Evolutionary conservation across 1,140 invertebrate genomes (phyloP).

Genomic region (Drosophila elegans): DNA sequence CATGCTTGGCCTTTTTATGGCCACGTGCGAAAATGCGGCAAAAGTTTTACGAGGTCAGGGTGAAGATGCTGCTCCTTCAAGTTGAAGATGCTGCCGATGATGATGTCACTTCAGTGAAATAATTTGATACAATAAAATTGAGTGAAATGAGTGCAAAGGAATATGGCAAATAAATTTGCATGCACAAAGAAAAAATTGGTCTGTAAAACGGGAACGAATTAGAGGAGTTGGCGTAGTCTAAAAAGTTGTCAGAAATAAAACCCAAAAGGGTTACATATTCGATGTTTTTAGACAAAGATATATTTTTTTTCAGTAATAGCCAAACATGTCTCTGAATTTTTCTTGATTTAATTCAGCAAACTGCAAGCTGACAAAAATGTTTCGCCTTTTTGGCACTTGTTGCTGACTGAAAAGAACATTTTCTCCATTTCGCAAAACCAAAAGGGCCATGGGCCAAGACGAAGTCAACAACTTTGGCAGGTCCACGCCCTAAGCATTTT

Average conservation of each 20-base stretch:
- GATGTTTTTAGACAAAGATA: too few species aligned
- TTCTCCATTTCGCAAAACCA: slow-evolving; percentile 1
- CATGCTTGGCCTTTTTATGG: slow-evolving; percentile 48
- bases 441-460: slow-evolving; percentile 32
- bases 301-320: too few species aligned
- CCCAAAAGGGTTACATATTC: too few species aligned
- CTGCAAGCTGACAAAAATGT: slow-evolving; percentile 26
- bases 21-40: slow-evolving; percentile 67
- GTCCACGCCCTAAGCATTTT: slow-evolving; percentile 49
- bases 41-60: slow-evolving; percentile 72
- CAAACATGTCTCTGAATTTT: too few species aligned
- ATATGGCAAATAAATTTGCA: slow-evolving; percentile 32
- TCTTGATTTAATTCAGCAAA: slow-evolving; percentile 1
- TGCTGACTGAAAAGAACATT: slow-evolving; percentile 33
- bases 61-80: slow-evolving; percentile 48
- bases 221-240: too few species aligned
- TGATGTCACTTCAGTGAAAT: slow-evolving; percentile 68
- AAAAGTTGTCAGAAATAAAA: too few species aligned
- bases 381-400: slow-evolving; percentile 47
- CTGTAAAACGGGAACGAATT: too few species aligned
- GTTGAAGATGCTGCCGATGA: slow-evolving; percentile 21
- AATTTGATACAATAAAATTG: slow-evolving; percentile 49
- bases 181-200: background rate
- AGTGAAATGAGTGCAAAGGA: slow-evolving; percentile 6
- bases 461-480: slow-evolving; percentile 46